phyloP scores from a whole-genome alignment of 2,888 invertebrate species.

The Apotomis betuletana region DNA sequence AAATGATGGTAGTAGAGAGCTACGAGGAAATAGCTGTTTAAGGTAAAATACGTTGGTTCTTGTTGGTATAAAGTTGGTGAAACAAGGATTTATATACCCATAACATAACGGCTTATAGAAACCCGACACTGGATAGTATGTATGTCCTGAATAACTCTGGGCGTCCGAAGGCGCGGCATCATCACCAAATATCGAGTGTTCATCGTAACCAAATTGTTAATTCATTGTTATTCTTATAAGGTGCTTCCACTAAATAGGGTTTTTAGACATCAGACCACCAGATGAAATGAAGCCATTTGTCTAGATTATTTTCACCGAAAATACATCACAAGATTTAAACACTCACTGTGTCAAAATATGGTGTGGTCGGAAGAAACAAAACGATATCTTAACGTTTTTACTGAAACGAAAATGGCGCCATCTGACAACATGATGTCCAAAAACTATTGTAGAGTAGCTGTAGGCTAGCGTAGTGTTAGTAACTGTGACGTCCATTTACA shows the following conservation, averaged over 20 bases:
- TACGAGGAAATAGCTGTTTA: no score
- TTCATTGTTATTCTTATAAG: conserved; percentile 44
- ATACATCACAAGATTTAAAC: no score
- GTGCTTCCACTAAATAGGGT: conserved; percentile 20
- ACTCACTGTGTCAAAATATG: neutral
- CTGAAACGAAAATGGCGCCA: no score
- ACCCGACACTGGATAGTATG: neutral
- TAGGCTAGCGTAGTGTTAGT: conserved; percentile 29
- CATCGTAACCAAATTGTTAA: conserved; percentile 53
- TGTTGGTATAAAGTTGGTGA: no score
- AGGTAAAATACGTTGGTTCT: no score
- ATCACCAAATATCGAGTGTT: conserved; percentile 65
- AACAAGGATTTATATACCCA: no score
- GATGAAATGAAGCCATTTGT: no score
- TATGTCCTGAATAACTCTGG: conserved; percentile 21
- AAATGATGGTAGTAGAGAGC: neutral
- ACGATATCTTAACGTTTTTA: no score
- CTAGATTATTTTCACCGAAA: no score
- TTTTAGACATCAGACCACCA: neutral
- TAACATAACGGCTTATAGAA: neutral
- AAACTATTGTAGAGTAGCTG: neutral
- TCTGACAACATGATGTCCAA: neutral
- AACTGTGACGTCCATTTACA: conserved; percentile 48
- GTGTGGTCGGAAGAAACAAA: no score
- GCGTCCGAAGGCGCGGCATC: conserved; percentile 24